Percentiles rank a stretch among this genome's conserved stretches.
These are phyloP conservation scores for Dolichopus griseipennis DNA, from an alignment of 2,888 invertebrate species.

Conservation along the genomic window DNA sequence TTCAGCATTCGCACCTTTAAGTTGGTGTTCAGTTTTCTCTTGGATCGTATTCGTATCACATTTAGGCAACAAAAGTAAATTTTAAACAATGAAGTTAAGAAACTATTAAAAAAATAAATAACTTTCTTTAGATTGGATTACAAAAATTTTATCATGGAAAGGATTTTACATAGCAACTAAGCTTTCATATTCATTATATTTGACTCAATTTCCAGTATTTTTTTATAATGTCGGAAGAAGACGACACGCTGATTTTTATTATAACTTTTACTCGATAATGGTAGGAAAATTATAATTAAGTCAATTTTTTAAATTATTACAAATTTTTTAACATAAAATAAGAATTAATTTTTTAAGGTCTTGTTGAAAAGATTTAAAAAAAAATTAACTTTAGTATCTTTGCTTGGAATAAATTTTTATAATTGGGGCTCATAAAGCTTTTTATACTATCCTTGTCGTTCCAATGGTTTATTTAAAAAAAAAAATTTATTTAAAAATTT, in stretches of 20 bases:
- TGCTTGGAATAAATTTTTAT: no score
- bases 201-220: conserved; percentile 63
- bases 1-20: conserved; percentile 60
- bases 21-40: conserved; percentile 58
- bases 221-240: conserved; percentile 59
- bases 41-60: conserved; percentile 59
- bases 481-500: no score
- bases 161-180: conserved; percentile 57
- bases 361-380: no score
- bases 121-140: conserved; percentile 47
- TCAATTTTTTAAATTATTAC: neutral
- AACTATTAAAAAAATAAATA: neutral
- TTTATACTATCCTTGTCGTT: no score
- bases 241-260: conserved; percentile 51
- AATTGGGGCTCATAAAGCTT: no score
- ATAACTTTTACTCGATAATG: conserved; percentile 49
- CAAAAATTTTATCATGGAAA: conserved; percentile 49
- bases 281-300: conserved; percentile 37
- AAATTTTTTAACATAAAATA: no score
- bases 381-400: no score
- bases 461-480: no score
- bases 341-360: no score
- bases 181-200: conserved; percentile 60
- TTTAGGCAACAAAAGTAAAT: conserved; percentile 50
- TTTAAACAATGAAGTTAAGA: conserved; percentile 11